Base-by-base conservation (phyloP, 2,797 vertebrate species). In the Bucorvus abyssinicus region DNA sequence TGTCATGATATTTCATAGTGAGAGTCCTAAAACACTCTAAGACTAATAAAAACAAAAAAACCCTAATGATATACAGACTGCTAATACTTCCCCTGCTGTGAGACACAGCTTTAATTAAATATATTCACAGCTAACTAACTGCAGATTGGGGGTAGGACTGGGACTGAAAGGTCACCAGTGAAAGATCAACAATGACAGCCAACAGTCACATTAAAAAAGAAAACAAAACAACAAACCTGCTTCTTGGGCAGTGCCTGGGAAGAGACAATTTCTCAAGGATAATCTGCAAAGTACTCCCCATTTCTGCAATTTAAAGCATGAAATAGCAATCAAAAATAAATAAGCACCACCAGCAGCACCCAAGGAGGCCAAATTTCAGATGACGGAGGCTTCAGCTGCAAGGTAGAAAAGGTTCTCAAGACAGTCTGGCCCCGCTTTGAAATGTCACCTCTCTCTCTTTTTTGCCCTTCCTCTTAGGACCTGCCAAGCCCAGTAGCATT, bases 41-140 rank as follows among this genome's bases (percentile, higher is more conserved):
- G 44, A 75, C 17, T 84, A 93, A 94, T 93, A 77, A 82, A 92
- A 71, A 4, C 5, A 32, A 44, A 47, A 71, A 53, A 40, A 12
- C 5, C 5, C 30, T 52, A 80, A 61, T 84, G 74, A 89, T 80
- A 67, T 50, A 67, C 59, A 67, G 45, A 68, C 42, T 85, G 47
- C 21, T 95, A 92, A 95, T 93, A 59, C 9, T 78, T 93, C 44
- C 59, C 38, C 49, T 92, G 84, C 47, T 81, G 83, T 76, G 78
- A 91, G 78, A 78, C 79, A 53, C n/a, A 80, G 44, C 14, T 94
- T 93, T 96, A 93, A 95, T 94, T 95, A 95, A 89, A 94, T 87
- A 69, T 91, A 92, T 63, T 88, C 56, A 59, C 42, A 92, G 52
- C 74, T 84, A 93, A 87, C 67, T 81, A 89, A 89, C 59, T 93